Percentiles rank a stretch among this genome's conserved stretches.
Evolutionary conservation across 23 tunicate species (phyloP).

Genomic region (Ciona savignyi): DNA sequence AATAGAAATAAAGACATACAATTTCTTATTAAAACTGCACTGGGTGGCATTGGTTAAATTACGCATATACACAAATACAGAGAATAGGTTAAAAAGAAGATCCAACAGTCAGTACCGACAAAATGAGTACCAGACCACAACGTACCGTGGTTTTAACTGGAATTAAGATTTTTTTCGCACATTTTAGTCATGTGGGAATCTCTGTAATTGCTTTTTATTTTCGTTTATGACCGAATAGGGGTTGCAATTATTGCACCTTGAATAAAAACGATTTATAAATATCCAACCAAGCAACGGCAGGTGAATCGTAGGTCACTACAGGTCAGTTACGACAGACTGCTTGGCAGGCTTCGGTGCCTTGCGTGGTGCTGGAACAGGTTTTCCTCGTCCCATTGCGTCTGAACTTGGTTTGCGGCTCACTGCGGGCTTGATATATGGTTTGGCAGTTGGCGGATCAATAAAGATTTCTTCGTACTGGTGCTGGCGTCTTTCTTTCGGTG

Average conservation of each 20-base stretch:
- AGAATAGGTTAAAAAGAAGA: neutral
- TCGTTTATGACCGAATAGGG: no score
- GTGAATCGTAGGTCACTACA: neutral
- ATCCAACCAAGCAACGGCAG: neutral
- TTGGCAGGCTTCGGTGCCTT: constrained; percentile 13
- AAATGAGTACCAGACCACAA: neutral
- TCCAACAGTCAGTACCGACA: neutral
- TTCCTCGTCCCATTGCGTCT: constrained; percentile 14
- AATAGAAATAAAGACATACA: neutral
- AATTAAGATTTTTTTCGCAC: neutral
- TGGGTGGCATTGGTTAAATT: no score
- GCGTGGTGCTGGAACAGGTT: constrained; percentile 78
- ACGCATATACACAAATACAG: no score
- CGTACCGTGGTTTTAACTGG: neutral
- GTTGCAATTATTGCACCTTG: neutral
- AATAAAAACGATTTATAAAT: neutral
- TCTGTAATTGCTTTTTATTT: no score
- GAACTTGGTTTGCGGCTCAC: constrained; percentile 36
- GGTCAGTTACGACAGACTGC: constrained; percentile 13
- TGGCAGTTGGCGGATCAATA: constrained; percentile 25
- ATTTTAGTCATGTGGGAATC: neutral
- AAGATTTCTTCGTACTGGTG: constrained; percentile 76
- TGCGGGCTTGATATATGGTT: constrained; percentile 24
- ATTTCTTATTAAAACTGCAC: neutral
- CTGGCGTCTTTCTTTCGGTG: constrained; percentile 24